These are phyloP conservation scores for Heliconius ethilla DNA, from an alignment of 2,888 invertebrate species.

Conservation along the genomic window DNA sequence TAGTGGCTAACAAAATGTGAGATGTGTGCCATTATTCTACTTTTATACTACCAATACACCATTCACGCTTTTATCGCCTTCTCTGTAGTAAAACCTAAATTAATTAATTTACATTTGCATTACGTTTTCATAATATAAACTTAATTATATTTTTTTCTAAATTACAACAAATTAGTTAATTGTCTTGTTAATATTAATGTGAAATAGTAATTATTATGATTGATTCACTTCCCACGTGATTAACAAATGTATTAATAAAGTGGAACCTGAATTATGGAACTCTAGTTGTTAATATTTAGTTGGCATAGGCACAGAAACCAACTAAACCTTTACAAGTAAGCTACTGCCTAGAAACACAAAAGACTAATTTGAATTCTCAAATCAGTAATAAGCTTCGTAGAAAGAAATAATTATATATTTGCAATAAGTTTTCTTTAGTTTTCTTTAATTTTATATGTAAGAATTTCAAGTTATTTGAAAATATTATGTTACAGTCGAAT, in stretches of 20 bases:
- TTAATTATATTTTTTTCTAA: neutral
- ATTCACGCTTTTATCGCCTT: slow-evolving; percentile 50
- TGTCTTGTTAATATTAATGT: neutral
- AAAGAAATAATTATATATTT: too few species aligned
- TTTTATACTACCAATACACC: slow-evolving; percentile 62
- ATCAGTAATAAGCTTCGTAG: too few species aligned
- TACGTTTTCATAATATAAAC: neutral
- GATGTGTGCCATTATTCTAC: slow-evolving; percentile 60
- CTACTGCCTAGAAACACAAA: neutral
- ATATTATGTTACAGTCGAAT: too few species aligned
- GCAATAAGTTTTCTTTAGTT: too few species aligned
- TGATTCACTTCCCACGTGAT: slow-evolving; percentile 21
- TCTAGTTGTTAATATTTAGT: neutral
- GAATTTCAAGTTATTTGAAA: too few species aligned
- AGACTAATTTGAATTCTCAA: neutral
- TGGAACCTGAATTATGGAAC: slow-evolving; percentile 5
- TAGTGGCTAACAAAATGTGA: slow-evolving; percentile 43
- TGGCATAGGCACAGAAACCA: slow-evolving; percentile 27
- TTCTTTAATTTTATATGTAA: too few species aligned
- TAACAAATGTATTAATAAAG: slow-evolving; percentile 2
- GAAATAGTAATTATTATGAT: slow-evolving; percentile 12
- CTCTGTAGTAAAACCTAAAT: neutral
- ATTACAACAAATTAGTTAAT: neutral
- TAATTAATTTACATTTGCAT: neutral
- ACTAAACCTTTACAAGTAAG: slow-evolving; percentile 15